These are phyloP conservation scores for Eilema depressum DNA, from an alignment of 2,888 invertebrate genomes.

Conservation along the genomic window DNA sequence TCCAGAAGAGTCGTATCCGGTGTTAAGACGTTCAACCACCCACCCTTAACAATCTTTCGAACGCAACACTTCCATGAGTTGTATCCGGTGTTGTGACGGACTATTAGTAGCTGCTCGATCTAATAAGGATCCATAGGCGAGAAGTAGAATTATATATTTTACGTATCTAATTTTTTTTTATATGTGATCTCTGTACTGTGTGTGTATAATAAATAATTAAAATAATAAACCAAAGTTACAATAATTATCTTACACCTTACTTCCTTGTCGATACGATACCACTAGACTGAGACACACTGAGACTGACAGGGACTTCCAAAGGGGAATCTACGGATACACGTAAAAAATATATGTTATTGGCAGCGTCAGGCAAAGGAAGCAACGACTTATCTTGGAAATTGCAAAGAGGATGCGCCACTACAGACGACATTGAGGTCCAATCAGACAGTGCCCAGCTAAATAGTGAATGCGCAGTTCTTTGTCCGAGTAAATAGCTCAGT, in stretches of 20 bases:
- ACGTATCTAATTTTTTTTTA: too few species aligned
- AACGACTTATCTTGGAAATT: slow-evolving; percentile 79
- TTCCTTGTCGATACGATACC: background rate
- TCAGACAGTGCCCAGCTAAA: slow-evolving; percentile 66
- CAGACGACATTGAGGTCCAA: slow-evolving; percentile 83
- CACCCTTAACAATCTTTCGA: too few species aligned
- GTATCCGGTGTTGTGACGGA: too few species aligned
- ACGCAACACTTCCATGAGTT: too few species aligned
- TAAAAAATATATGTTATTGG: slow-evolving; percentile 49
- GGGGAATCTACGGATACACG: slow-evolving; percentile 28
- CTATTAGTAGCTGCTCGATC: background rate
- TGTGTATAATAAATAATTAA: too few species aligned
- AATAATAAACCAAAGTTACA: too few species aligned
- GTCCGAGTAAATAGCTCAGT: slow-evolving; percentile 20
- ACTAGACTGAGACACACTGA: too few species aligned
- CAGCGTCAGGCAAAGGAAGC: slow-evolving; percentile 70
- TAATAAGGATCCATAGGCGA: background rate
- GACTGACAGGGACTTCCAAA: background rate
- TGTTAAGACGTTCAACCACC: too few species aligned
- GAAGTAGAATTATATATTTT: too few species aligned
- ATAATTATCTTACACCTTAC: background rate
- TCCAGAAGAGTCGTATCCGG: too few species aligned
- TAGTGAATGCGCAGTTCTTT: slow-evolving; percentile 60
- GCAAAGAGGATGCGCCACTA: slow-evolving; percentile 78
- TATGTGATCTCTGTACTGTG: too few species aligned